phyloP scores from a whole-genome alignment of 1,140 invertebrate genomes.

The Chironomus striatipennis region DNA sequence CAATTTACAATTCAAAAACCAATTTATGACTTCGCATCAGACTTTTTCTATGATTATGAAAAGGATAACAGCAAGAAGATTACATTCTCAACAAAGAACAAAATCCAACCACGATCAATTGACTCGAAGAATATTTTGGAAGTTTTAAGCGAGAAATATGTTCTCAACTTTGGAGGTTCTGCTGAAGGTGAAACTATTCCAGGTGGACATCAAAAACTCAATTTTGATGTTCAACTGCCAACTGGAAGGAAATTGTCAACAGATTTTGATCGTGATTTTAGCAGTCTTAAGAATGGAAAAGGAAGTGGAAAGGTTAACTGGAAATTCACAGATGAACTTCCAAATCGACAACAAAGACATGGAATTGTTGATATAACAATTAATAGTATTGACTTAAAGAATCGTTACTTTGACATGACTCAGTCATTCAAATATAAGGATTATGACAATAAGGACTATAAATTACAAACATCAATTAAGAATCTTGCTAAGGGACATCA shows the following conservation, averaged over 20 bases:
- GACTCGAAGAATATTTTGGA: constrained; percentile 50
- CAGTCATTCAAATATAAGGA: constrained; percentile 37
- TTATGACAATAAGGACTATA: constrained; percentile 35
- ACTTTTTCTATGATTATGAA: constrained; percentile 55
- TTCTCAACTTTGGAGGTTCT: constrained; percentile 44
- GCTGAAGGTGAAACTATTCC: constrained; percentile 37
- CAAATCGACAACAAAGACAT: constrained; percentile 40
- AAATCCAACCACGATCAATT: constrained; percentile 25
- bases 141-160: constrained; percentile 42
- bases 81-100: constrained; percentile 36
- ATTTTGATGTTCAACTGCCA: constrained; percentile 43
- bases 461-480: constrained; percentile 31
- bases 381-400: constrained; percentile 41
- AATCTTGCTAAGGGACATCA: constrained; percentile 32
- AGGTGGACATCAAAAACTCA: constrained; percentile 38
- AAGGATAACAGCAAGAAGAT: constrained; percentile 58
- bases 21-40: constrained; percentile 47
- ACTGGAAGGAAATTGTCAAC: constrained; percentile 37
- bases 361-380: constrained; percentile 39
- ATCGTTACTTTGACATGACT: constrained; percentile 36
- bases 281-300: constrained; percentile 29
- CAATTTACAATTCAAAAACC: constrained; percentile 48
- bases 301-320: constrained; percentile 34
- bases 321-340: constrained; percentile 35
- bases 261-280: constrained; percentile 36